phyloP scores from a whole-genome alignment of 2,888 invertebrate species.

The Lepidochrysops patricia region DNA sequence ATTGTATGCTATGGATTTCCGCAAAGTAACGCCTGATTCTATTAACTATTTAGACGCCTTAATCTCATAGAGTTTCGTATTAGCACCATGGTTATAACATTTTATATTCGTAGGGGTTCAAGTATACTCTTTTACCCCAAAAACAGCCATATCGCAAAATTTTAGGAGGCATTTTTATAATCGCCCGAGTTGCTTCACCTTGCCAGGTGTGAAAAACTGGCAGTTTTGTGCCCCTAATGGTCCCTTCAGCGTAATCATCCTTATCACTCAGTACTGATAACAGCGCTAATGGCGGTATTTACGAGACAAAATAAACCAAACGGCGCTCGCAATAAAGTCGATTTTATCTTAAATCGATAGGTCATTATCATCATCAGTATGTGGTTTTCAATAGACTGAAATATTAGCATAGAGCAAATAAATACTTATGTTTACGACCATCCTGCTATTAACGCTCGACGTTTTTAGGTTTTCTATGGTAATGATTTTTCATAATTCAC shows the following conservation, averaged over 20 bases:
- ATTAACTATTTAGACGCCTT: no score
- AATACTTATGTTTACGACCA: not conserved
- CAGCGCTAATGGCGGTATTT: not conserved
- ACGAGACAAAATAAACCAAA: constrained; percentile 7
- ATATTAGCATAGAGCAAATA: not conserved
- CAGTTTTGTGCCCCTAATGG: constrained; percentile 1
- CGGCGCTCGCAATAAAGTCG: not conserved
- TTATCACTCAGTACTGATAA: constrained; percentile 5
- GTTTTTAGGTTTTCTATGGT: no score
- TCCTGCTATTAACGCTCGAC: no score
- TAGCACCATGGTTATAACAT: no score
- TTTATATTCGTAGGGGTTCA: no score
- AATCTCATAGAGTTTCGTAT: no score
- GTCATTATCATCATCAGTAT: not conserved
- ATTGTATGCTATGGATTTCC: no score
- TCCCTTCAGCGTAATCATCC: not conserved
- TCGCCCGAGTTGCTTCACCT: not conserved
- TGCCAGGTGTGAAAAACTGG: not conserved
- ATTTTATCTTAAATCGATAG: constrained; percentile 4
- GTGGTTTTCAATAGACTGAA: not conserved
- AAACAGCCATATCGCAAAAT: not conserved
- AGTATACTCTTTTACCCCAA: not conserved
- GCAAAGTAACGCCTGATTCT: no score
- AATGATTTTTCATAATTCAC: no score
- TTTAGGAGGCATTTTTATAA: not conserved